phyloP scores from a whole-genome alignment of 2,113 vertebrate species.

The Actenoides hombroni region DNA sequence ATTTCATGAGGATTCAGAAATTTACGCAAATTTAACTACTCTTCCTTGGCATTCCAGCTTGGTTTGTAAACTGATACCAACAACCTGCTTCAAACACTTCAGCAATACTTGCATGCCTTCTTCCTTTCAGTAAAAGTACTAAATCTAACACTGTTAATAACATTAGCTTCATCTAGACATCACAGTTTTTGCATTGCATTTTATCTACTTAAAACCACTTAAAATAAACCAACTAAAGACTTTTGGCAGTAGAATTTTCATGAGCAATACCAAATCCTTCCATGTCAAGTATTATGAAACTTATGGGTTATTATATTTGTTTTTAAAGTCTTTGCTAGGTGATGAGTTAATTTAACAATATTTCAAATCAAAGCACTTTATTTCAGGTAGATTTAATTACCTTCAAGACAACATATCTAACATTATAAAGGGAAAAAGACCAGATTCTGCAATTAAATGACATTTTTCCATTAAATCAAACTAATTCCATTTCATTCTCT shows the following conservation, averaged over 20 bases:
- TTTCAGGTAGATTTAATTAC: slow-evolving; percentile 2
- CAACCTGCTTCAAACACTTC: neutral
- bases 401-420: neutral
- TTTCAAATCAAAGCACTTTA: neutral
- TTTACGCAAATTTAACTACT: neutral
- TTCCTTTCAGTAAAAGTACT: neutral
- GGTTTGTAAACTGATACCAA: neutral
- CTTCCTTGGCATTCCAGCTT: neutral
- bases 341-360: neutral
- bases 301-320: neutral
- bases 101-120: neutral
- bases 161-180: neutral
- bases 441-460: neutral
- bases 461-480: neutral
- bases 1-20: neutral
- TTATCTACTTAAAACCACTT: neutral
- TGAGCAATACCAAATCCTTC: neutral
- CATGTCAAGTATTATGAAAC: neutral
- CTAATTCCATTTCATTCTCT: neutral
- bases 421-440: neutral
- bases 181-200: neutral
- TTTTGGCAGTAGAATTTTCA: slow-evolving; percentile 1
- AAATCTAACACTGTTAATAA: neutral
- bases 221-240: neutral
- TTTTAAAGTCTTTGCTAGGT: slow-evolving; percentile 1